These are phyloP conservation scores for Crocidura indochinensis DNA, from an alignment of 2,797 vertebrate species.

Conservation along the genomic window DNA sequence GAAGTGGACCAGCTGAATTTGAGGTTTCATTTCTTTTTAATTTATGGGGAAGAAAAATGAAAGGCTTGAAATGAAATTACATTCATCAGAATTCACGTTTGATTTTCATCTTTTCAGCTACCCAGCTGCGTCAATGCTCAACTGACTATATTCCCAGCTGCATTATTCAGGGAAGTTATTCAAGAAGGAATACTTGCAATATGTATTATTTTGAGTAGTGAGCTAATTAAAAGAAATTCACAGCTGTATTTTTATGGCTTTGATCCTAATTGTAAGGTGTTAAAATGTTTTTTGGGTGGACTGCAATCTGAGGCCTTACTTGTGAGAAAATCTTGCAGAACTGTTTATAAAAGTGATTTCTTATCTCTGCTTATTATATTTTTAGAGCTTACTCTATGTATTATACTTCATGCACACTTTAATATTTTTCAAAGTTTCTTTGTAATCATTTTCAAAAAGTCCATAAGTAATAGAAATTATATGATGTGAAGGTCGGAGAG, in stretches of 20 bases:
- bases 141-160: slow-evolving; percentile 76
- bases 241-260: slow-evolving; percentile 80
- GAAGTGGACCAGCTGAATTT: slow-evolving; percentile 76
- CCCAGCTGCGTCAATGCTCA: slow-evolving; percentile 75
- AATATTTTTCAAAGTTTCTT: slow-evolving; percentile 28
- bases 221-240: slow-evolving; percentile 80
- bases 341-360: slow-evolving; percentile 33
- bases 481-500: not conserved
- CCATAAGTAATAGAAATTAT: not conserved
- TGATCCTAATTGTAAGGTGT: slow-evolving; percentile 78
- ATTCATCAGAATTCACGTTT: slow-evolving; percentile 85
- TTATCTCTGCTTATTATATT: slow-evolving; percentile 25
- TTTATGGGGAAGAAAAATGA: slow-evolving; percentile 76
- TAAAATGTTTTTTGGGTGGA: slow-evolving; percentile 73
- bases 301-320: slow-evolving; percentile 56
- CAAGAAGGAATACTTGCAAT: slow-evolving; percentile 70
- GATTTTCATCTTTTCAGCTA: slow-evolving; percentile 79
- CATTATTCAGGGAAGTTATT: slow-evolving; percentile 81
- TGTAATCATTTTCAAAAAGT: not conserved
- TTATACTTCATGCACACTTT: not conserved
- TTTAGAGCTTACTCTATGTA: slow-evolving; percentile 40
- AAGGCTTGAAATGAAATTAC: slow-evolving; percentile 82
- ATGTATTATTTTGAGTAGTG: slow-evolving; percentile 62
- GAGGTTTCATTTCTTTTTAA: slow-evolving; percentile 80
- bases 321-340: slow-evolving; percentile 69